phyloP scores from a whole-genome alignment of 2,113 vertebrate genomes.

The Sinocyclocheilus anophthalmus region DNA sequence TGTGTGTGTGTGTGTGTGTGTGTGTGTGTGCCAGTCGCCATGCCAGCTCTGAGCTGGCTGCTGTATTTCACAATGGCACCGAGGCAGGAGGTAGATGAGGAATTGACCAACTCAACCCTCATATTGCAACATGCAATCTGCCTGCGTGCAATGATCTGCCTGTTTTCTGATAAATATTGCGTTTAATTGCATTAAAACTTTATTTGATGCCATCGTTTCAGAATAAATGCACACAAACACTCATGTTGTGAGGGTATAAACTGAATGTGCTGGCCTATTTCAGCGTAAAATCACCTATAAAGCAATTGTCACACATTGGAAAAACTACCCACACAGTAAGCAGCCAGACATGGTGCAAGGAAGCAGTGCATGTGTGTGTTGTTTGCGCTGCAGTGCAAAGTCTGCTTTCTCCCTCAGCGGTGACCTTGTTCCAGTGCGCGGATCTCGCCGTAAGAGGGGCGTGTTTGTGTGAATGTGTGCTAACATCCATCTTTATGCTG shows the following conservation, averaged over 20 bases:
- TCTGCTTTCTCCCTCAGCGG: constrained; percentile 72
- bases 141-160: not conserved
- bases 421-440: constrained; percentile 70
- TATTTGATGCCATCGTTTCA: not conserved
- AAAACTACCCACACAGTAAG: constrained; percentile 18
- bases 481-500: constrained; percentile 43
- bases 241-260: no score
- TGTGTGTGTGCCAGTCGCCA: constrained; percentile 37
- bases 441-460: constrained; percentile 44
- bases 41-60: constrained; percentile 39
- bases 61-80: constrained; percentile 51
- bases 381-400: constrained; percentile 69
- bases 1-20: constrained; percentile 33
- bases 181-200: not conserved
- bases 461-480: constrained; percentile 48
- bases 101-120: constrained; percentile 26
- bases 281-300: constrained; percentile 49
- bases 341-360: constrained; percentile 49
- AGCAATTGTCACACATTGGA: constrained; percentile 26
- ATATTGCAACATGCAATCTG: constrained; percentile 32
- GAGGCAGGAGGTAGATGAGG: constrained; percentile 10
- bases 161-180: not conserved
- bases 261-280: not conserved
- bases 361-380: constrained; percentile 50
- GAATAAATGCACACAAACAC: not conserved